Conservation (phyloP, 1,140 invertebrate genomes). For the Drosophila nigromelanica region DNA sequence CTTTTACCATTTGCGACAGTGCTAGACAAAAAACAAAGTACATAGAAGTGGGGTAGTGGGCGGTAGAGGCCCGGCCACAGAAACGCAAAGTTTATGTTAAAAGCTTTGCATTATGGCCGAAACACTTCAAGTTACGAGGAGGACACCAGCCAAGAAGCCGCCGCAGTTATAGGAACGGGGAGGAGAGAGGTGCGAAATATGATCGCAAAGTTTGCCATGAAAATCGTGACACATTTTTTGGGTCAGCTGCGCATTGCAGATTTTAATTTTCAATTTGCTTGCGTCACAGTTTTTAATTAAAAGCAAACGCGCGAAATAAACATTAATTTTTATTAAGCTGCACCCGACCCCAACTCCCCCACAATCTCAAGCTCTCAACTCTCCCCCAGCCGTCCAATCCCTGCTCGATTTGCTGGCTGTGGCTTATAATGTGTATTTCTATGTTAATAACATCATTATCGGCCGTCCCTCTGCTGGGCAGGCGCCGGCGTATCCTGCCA, state of each 20-base stretch:
- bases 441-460: conserved; percentile 81
- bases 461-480: conserved; percentile 14
- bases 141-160: conserved; percentile 7
- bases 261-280: conserved; percentile 76
- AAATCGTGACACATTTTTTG: conserved; percentile 63
- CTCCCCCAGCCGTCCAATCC: not conserved
- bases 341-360: not conserved
- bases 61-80: conserved; percentile 3
- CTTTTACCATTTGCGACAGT: conserved; percentile 67
- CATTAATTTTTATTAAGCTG: conserved; percentile 74
- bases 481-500: not conserved
- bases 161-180: not conserved
- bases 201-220: conserved; percentile 26
- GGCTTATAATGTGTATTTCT: conserved; percentile 69
- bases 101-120: conserved; percentile 69
- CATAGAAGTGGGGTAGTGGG: not conserved
- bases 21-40: conserved; percentile 45
- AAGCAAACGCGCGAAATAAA: conserved; percentile 74
- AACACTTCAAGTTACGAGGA: conserved; percentile 57
- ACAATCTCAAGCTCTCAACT: too few relatives aligned
- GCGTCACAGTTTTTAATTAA: conserved; percentile 76
- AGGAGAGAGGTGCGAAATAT: not conserved
- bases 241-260: conserved; percentile 50
- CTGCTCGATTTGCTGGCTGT: conserved; percentile 14
- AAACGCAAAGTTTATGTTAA: conserved; percentile 65